Conservation (phyloP, 2,797 vertebrate genomes). For the Danio kyathit region DNA sequence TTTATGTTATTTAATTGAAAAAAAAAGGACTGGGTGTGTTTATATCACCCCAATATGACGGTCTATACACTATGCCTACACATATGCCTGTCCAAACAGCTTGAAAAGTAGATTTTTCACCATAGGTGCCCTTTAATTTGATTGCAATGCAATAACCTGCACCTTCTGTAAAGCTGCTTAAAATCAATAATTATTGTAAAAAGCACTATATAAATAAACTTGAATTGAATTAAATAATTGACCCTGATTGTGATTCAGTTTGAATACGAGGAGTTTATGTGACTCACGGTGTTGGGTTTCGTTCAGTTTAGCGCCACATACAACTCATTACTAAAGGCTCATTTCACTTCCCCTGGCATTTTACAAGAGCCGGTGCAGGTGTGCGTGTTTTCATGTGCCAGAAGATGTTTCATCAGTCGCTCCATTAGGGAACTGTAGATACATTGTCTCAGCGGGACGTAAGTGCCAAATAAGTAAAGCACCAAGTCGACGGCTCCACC, state of each 20-base stretch:
- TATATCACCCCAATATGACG: too few relatives aligned
- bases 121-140: too few relatives aligned
- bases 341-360: slow-evolving; percentile 43
- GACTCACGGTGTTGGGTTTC: slow-evolving; percentile 26
- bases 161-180: too few relatives aligned
- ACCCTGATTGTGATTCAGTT: neutral
- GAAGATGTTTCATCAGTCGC: slow-evolving; percentile 45
- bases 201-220: too few relatives aligned
- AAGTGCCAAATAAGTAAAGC: slow-evolving; percentile 53
- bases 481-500: slow-evolving; percentile 39
- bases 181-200: too few relatives aligned
- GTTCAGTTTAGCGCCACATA: slow-evolving; percentile 12
- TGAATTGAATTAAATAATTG: neutral
- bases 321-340: slow-evolving; percentile 55
- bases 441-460: slow-evolving; percentile 51
- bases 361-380: slow-evolving; percentile 51
- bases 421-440: slow-evolving; percentile 55
- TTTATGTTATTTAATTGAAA: too few relatives aligned
- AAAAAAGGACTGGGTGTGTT: too few relatives aligned
- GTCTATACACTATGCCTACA: too few relatives aligned
- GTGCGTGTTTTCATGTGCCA: slow-evolving; percentile 40
- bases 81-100: too few relatives aligned
- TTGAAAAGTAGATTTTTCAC: too few relatives aligned
- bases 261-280: slow-evolving; percentile 17
- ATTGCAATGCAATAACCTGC: too few relatives aligned